phyloP scores from a whole-genome alignment of 2,888 invertebrate species.

The Frankliniella intonsa region DNA sequence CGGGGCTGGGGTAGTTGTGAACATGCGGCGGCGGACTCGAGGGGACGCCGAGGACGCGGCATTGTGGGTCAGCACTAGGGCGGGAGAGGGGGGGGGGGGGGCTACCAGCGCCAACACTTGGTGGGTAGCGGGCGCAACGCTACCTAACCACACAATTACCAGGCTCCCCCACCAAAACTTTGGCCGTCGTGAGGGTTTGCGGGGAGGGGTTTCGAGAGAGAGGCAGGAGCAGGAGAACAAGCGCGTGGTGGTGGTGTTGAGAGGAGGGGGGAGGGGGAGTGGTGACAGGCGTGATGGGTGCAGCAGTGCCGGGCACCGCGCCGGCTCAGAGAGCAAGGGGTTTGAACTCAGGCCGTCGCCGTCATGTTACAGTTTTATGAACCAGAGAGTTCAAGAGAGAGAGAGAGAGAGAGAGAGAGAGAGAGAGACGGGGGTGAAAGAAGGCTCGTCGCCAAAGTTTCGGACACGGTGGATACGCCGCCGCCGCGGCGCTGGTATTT shows the following conservation, averaged over 20 bases:
- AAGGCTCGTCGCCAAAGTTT: no score
- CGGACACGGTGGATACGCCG: no score
- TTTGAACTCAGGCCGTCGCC: no score
- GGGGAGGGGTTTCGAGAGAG: no score
- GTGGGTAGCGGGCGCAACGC: not conserved
- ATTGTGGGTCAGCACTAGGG: not conserved
- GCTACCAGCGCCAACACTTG: not conserved
- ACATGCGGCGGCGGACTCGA: not conserved
- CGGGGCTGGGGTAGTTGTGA: not conserved
- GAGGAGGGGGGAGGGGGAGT: not conserved
- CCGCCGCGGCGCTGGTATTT: no score
- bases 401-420: no score
- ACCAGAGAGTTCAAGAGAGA: no score
- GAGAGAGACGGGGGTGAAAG: no score
- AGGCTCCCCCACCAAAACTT: not conserved
- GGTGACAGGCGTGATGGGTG: not conserved
- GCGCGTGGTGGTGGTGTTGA: not conserved
- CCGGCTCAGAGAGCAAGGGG: no score
- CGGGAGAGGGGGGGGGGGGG: not conserved
- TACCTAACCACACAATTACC: conserved; percentile 1
- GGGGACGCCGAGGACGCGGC: not conserved
- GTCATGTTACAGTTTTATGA: no score
- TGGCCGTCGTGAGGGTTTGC: not conserved
- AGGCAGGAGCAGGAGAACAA: no score
- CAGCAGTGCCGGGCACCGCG: not conserved